These are phyloP conservation scores for Platysternon megacephalum DNA, from an alignment of 2,113 vertebrate genomes.

Conservation along the genomic window DNA sequence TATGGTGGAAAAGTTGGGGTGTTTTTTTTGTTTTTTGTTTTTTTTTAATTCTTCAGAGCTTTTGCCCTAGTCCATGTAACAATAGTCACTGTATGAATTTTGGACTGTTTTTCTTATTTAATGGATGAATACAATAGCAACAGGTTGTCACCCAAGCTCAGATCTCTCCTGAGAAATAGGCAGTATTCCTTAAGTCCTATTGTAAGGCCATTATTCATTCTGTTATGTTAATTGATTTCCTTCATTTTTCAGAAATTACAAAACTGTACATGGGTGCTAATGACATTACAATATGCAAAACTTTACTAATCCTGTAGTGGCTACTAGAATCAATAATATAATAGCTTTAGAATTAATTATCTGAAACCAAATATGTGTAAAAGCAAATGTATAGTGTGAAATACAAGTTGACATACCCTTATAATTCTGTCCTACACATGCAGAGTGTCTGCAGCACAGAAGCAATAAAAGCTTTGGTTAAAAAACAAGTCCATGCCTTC, in stretches of 20 bases:
- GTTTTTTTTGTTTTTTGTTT: neutral
- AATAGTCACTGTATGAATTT: neutral
- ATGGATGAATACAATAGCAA: constrained; percentile 23
- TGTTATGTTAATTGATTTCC: constrained; percentile 44
- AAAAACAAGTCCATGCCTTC: neutral
- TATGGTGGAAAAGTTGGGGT: fast-evolving
- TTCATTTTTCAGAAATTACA: constrained; percentile 39
- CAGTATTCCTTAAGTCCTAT: constrained; percentile 40
- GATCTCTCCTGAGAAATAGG: constrained; percentile 39
- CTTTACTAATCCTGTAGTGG: neutral
- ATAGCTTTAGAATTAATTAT: constrained; percentile 38
- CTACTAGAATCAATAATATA: neutral
- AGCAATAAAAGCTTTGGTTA: neutral
- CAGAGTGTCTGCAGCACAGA: neutral
- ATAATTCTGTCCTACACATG: neutral
- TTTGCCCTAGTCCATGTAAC: neutral
- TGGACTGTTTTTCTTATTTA: constrained; percentile 7
- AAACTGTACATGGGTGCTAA: constrained; percentile 48
- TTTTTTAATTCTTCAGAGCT: neutral
- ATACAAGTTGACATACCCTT: constrained; percentile 13
- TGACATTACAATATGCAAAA: constrained; percentile 29
- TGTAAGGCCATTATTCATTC: constrained; percentile 37
- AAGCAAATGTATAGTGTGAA: neutral
- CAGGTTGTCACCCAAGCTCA: neutral
- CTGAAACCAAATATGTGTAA: constrained; percentile 7